Percentiles rank a stretch among this genome's conserved stretches.
Conservation (phyloP, 2,113 vertebrate species). For the Laticauda colubrina region DNA sequence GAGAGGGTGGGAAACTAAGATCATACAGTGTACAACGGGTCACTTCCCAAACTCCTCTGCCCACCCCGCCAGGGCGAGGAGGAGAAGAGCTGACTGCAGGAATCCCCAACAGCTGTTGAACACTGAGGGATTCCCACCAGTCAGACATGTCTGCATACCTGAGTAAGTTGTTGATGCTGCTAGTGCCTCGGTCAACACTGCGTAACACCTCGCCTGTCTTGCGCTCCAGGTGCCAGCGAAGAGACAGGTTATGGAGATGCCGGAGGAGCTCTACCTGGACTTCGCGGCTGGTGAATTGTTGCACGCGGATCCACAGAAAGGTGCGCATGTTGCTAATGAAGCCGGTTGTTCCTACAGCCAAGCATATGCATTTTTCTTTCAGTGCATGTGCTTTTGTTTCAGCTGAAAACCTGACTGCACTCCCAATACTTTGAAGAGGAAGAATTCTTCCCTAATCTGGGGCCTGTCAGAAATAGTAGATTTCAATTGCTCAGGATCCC, state of each 20-base stretch:
- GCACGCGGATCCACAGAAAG: conserved; percentile 94
- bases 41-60: background rate
- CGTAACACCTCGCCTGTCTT: conserved; percentile 90
- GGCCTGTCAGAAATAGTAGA: background rate
- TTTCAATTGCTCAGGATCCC: background rate
- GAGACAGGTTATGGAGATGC: conserved; percentile 85
- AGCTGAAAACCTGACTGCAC: background rate
- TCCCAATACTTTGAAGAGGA: background rate
- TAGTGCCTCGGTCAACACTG: conserved; percentile 88
- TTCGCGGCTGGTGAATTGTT: conserved; percentile 89
- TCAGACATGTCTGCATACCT: conserved; percentile 66
- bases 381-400: background rate
- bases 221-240: conserved; percentile 92
- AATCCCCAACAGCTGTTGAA: background rate
- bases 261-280: conserved; percentile 88
- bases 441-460: background rate
- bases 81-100: background rate
- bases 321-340: conserved; percentile 90
- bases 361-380: rapidly evolving
- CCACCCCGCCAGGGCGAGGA: background rate
- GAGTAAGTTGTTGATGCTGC: conserved; percentile 89
- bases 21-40: background rate
- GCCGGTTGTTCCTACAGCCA: conserved; percentile 73
- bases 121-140: rapidly evolving
- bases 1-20: background rate